Base-by-base conservation (phyloP, 2,113 vertebrate genomes). In the Indri indri region DNA sequence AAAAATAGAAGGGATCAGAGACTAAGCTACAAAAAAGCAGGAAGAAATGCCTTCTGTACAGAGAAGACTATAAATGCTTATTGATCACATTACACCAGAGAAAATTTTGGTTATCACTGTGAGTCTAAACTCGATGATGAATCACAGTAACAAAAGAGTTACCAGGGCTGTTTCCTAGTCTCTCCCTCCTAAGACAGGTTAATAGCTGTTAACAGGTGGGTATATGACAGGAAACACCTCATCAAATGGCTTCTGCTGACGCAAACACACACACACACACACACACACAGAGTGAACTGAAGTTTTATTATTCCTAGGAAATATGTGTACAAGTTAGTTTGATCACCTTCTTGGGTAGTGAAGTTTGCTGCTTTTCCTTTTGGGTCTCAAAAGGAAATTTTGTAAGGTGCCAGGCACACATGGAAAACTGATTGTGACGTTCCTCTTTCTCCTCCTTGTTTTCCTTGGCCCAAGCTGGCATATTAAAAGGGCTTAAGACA, bases 341-440 rank as follows among this genome's bases (percentile, higher is more conserved):
- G n/a, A 81, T 47, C 6, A 59, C 50, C 12, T 52, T 13, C 65
- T 22, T 16, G 9, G 54, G 30, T 23, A 30, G 32, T 16, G 17
- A 94, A 74, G 9, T 45, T 79, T 50, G 34, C 52, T 88, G 61
- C 34, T 50, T 87, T 93, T 95, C 27, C 84, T 96, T 92, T 84
- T 80, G 45, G 27, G 65, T 90, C 25, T 94, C 70, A 22, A 40
- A 97, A 88, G 50, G 25, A 85, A 83, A 76, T 74, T 85, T 30
- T 61, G 42, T 68, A 27, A 68, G 73, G 52, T 5, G 8, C 30
- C 14, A 59, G 42, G n/a, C 18, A 52, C 25, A 63, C 30, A 14
- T 0, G 1, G 40, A 81, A 59, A 76, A 76, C 27, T 92, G 30
- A 66, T 1, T 80, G 20, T 32, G 20, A 57, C 59, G 68, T 70